Conservation (phyloP, 30 jellyfish, hydroid and myxozoan genomes). For the Aurelia aurita complex sp. Pacific region DNA sequence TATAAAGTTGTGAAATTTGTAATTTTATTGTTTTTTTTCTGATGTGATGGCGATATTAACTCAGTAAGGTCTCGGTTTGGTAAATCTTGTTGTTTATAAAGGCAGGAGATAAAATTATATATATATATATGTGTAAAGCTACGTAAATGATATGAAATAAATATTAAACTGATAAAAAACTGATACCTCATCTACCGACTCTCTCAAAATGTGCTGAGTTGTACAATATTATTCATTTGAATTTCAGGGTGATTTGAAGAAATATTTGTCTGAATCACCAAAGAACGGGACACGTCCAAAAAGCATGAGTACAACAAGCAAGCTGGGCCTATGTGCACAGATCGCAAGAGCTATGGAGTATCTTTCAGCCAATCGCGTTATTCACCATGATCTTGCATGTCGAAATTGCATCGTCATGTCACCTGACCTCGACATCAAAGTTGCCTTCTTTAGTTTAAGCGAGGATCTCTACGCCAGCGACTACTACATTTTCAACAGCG, state of each 20-base stretch:
- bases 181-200: slow-evolving; percentile 1
- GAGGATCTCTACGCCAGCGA: slow-evolving; percentile 79
- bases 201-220: neutral
- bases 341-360: slow-evolving; percentile 92
- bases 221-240: neutral
- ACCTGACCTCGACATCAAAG: slow-evolving; percentile 69
- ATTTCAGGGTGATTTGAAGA: slow-evolving; percentile 88
- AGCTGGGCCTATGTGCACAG: slow-evolving; percentile 60
- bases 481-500: slow-evolving; percentile 68
- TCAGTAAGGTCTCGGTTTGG: too few relatives aligned
- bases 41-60: too few relatives aligned
- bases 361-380: slow-evolving; percentile 71
- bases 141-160: too few relatives aligned
- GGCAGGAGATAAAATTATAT: too few relatives aligned
- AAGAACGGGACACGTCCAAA: slow-evolving; percentile 15
- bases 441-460: slow-evolving; percentile 90
- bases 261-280: slow-evolving; percentile 31
- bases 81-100: too few relatives aligned
- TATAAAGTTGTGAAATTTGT: too few relatives aligned
- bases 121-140: too few relatives aligned
- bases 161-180: neutral
- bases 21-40: too few relatives aligned
- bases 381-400: slow-evolving; percentile 96
- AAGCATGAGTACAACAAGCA: slow-evolving; percentile 28
- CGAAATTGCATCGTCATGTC: slow-evolving; percentile 90